Evolutionary conservation across 2,113 vertebrate genomes (phyloP).

Genomic region (Polypterus bichir): DNA sequence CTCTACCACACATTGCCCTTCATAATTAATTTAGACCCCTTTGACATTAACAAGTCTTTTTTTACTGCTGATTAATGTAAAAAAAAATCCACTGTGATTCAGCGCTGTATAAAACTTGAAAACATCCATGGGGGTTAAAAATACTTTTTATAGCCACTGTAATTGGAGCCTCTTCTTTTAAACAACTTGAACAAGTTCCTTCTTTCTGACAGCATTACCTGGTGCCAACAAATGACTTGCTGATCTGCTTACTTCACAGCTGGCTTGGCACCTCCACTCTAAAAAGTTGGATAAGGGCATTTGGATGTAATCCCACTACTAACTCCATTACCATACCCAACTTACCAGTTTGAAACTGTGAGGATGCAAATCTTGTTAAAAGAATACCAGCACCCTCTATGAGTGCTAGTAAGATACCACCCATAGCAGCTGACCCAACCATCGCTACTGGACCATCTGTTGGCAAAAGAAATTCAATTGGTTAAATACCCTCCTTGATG

Average conservation of each 20-base stretch:
- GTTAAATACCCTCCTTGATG: background rate
- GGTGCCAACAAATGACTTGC: background rate
- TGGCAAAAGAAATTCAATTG: slow-evolving; percentile 1
- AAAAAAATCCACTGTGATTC: no score
- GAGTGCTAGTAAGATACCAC: slow-evolving; percentile 81
- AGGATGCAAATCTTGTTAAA: slow-evolving; percentile 79
- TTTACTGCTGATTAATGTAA: no score
- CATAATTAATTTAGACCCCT: no score
- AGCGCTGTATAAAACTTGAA: no score
- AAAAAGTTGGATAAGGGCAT: background rate
- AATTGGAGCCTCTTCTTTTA: background rate
- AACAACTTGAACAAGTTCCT: background rate
- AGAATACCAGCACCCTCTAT: slow-evolving; percentile 92
- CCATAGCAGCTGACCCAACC: slow-evolving; percentile 88
- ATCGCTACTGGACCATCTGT: slow-evolving; percentile 85
- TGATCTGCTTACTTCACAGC: background rate
- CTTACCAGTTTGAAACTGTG: slow-evolving; percentile 82
- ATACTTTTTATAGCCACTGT: no score
- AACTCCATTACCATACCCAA: slow-evolving; percentile 4
- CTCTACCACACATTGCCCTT: no score
- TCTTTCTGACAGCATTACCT: background rate
- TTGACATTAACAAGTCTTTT: no score
- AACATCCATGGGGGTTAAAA: no score
- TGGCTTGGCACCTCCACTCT: background rate
- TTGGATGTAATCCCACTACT: background rate